Base-by-base conservation (phyloP, 2,888 invertebrate species). In the Apamea sordens region DNA sequence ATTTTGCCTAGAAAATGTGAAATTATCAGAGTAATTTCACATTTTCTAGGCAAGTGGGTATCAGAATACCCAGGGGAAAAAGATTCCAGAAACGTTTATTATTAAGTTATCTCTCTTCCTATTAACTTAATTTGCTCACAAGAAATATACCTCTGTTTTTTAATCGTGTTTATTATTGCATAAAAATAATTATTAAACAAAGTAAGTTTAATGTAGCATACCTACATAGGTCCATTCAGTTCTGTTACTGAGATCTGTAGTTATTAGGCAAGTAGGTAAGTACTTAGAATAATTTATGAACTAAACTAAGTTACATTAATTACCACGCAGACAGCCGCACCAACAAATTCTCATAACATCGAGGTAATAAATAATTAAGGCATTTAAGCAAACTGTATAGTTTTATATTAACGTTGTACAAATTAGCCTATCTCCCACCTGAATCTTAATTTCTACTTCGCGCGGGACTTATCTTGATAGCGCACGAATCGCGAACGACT, bases 371-470 rank as follows among this genome's bases (percentile, higher is more conserved):
- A 82, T 79, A 81, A 84, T 88, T 87, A 86, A 87, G 76, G 77
- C 79, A 75, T 84, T 86, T 85, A 87, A 79, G 76, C 73, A 86
- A 86, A 76, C 77, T 83, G 69, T 80, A 80, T 73, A 88, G 80
- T 87, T 88, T 87, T 85, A 88, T 80, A 85, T 85, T 63, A 83
- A 82, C 85, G 78, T 81, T 75, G 87, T 79, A 79, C 78, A 81
- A 87, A 86, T 88, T 89, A 87, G 78, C 84, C 56, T 89, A 89
- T 89, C 86, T 80, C 24, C 63, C 79, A 82, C 77, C 80, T 81
- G 73, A 73, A 88, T 89, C 89, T 89, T 89, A 89, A 89, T 89
- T 89, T 88, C 81, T 82, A 80, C 80, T 81, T 88, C 85, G 86
- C 83, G 85, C 85, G 80, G 73, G 15, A 77, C 74, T 82, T 85